Evolutionary conservation across 53 echinoderm and acorn worm genomes (phyloP).

Genomic region (Pentamera pediparva): DNA sequence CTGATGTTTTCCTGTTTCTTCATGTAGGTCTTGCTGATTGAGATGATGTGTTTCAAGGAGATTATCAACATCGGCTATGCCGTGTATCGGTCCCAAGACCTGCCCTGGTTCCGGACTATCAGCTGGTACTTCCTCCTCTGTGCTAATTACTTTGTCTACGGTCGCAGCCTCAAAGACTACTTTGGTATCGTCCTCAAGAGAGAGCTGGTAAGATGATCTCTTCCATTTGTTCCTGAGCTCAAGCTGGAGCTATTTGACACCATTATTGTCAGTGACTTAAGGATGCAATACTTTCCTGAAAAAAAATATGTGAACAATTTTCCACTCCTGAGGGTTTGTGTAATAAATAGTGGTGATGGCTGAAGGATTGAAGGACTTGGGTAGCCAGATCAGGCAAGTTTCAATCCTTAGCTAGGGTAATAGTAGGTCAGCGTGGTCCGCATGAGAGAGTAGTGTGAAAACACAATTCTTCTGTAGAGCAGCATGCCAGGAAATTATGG

Average conservation of each 20-base stretch:
- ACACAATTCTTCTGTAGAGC: too few species aligned
- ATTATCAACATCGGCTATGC: slow-evolving; percentile 98
- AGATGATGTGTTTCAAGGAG: slow-evolving; percentile 94
- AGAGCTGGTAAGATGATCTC: slow-evolving; percentile 66
- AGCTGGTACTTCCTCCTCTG: slow-evolving; percentile 98
- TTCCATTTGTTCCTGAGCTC: too few species aligned
- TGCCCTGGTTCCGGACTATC: slow-evolving; percentile 96
- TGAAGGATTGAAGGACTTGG: background rate
- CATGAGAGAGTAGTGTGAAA: too few species aligned
- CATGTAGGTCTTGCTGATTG: slow-evolving; percentile 72
- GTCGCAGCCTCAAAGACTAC: slow-evolving; percentile 93
- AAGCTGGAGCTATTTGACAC: too few species aligned
- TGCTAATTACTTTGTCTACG: slow-evolving; percentile 93
- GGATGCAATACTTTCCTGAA: too few species aligned
- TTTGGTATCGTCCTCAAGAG: slow-evolving; percentile 93
- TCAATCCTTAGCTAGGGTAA: too few species aligned
- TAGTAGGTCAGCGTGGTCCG: too few species aligned
- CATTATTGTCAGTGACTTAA: too few species aligned
- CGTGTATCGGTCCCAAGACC: slow-evolving; percentile 86
- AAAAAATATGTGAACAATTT: too few species aligned
- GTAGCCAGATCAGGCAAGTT: background rate
- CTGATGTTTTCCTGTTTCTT: background rate
- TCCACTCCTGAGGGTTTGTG: too few species aligned
- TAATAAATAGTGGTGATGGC: too few species aligned
- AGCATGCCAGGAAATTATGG: too few species aligned